A percentile compares a stretch with the other conserved stretches of the same genome.
Evolutionary conservation across 1,140 invertebrate species (phyloP).

Genomic region (Ylistrum balloti): DNA sequence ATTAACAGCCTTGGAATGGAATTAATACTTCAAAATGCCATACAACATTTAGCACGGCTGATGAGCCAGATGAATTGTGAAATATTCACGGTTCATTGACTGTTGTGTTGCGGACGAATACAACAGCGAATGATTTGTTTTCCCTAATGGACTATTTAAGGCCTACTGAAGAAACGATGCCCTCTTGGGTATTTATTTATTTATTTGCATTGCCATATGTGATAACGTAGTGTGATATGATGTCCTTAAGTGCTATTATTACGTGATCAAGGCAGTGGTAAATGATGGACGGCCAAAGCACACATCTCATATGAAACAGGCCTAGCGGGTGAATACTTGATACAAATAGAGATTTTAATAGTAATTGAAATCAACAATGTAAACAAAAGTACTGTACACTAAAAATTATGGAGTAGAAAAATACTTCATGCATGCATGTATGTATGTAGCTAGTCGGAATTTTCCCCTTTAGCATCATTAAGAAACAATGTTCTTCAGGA

Average conservation of each 20-base stretch:
- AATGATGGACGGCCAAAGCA: not conserved
- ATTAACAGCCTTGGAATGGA: not conserved
- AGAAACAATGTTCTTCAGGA: no score
- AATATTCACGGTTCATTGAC: not conserved
- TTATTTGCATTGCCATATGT: conserved; percentile 8
- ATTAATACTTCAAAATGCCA: not conserved
- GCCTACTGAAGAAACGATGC: not conserved
- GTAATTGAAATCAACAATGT: no score
- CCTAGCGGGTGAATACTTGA: not conserved
- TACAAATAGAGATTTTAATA: not conserved
- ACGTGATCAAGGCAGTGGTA: not conserved
- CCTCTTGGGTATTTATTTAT: conserved; percentile 6
- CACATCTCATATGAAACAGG: not conserved
- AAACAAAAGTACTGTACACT: not conserved
- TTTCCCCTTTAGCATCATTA: no score
- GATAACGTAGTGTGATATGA: not conserved
- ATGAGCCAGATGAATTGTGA: not conserved
- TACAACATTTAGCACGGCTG: not conserved
- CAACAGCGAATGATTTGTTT: not conserved
- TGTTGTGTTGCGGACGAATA: not conserved
- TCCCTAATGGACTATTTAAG: conserved; percentile 10
- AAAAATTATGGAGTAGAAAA: no score
- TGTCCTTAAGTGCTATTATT: not conserved
- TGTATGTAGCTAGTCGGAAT: no score
- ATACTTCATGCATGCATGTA: no score